Base-by-base conservation (phyloP, 2,113 vertebrate species). In the Lanius ludovicianus region DNA sequence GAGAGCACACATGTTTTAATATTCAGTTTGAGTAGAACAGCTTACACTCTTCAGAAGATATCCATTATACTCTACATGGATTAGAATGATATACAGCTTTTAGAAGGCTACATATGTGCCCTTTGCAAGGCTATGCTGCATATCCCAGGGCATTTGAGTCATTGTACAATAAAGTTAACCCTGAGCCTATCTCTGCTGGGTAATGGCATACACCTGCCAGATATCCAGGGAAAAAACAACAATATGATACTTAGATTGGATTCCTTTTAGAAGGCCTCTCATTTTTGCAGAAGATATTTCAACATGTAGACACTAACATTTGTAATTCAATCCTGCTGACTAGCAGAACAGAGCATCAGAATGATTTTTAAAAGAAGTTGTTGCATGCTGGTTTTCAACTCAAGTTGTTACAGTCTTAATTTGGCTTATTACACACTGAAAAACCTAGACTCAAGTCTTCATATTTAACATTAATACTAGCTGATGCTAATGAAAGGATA, bases 121-220 rank as follows among this genome's bases (percentile, higher is more conserved):
- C 75, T 95, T 96, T 84, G 68, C 81, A 95, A 90, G 75, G 71
- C 83, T 92, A 35, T 11, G 28, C 59, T 95, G 64, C 79, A 90
- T 96, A 96, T 95, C 88, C 92, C 79, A 77, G 89, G 86, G 84
- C 94, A 90, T 90, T 94, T 90, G 90, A 94, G 92, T 82, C 87
- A 3, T 81, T 95, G 84, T 55, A 95, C 83, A 94, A 50, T 92
- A 88, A 96, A 91, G 87, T 95, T 87, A 94, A 77, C 94, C 87
- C 92, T 80, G 50, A 92, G 86, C 75, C 87, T 96, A 39, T 90
- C 71, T 94, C 68, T 96, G 60, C 78, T 79, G 90, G 70, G 27
- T 97, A 95, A 96, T 93, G 84, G 87, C 91, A 83, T 92, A 93
- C 95, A 97, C 95, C 97, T 97, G 97, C 90, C 82, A 96, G 95